These are phyloP conservation scores for Pristionchus fissidentatus DNA, from an alignment of 2,888 invertebrate genomes.

Conservation along the genomic window DNA sequence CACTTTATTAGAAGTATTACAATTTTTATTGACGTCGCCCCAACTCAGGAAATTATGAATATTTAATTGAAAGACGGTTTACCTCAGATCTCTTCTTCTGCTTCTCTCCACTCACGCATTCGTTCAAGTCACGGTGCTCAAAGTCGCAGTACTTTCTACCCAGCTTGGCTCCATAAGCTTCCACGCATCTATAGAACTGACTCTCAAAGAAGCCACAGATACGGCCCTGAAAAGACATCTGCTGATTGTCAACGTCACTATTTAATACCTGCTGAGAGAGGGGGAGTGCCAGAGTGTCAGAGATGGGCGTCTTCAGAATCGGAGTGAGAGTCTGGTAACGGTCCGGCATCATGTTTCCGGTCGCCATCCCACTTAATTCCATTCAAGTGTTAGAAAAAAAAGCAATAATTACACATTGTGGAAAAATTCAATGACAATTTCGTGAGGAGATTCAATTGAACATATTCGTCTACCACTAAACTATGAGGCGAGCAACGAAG, in stretches of 20 bases:
- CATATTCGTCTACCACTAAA: too few species aligned
- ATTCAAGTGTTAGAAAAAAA: too few species aligned
- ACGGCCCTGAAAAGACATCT: constrained; percentile 53
- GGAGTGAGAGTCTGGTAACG: constrained; percentile 62
- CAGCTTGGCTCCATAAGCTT: constrained; percentile 73
- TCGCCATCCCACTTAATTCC: constrained; percentile 59
- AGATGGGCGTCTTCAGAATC: constrained; percentile 63
- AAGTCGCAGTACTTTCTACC: constrained; percentile 74
- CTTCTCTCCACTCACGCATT: constrained; percentile 71
- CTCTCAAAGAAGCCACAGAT: constrained; percentile 73
- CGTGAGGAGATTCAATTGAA: too few species aligned
- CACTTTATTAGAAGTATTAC: background rate
- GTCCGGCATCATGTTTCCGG: constrained; percentile 67
- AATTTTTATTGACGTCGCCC: background rate
- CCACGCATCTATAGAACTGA: constrained; percentile 73
- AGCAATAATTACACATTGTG: too few species aligned
- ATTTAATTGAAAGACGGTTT: background rate
- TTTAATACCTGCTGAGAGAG: constrained; percentile 64
- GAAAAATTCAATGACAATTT: too few species aligned
- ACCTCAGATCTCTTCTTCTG: constrained; percentile 60
- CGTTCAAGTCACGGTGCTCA: constrained; percentile 72
- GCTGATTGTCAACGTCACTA: background rate
- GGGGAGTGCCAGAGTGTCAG: constrained; percentile 64
- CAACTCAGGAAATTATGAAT: background rate
- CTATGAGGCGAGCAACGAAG: too few species aligned